These are phyloP conservation scores for Eurytoma adleriae DNA, from an alignment of 2,888 invertebrate genomes.

Conservation along the genomic window DNA sequence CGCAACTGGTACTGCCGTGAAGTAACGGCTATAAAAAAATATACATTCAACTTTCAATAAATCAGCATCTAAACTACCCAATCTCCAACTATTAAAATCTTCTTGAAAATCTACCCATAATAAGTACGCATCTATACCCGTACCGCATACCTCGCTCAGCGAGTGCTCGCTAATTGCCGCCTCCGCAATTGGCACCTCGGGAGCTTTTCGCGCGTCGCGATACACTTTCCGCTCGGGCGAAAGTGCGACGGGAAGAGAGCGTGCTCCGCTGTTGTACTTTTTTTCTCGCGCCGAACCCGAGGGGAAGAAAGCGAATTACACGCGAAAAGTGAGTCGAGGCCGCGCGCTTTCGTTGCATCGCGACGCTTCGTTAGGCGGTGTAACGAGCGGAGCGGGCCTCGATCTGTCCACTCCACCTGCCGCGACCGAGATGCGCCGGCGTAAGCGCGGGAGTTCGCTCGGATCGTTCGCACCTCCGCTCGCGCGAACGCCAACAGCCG, in stretches of 20 bases:
- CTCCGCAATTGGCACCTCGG: background rate
- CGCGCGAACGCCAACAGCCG: no score
- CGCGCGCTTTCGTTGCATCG: background rate
- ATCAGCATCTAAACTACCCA: background rate
- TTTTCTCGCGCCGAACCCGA: no score
- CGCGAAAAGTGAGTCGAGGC: slow-evolving; percentile 28
- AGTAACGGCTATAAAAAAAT: background rate
- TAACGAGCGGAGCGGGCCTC: background rate
- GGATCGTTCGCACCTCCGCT: no score
- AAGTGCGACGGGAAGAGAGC: no score
- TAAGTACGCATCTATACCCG: no score
- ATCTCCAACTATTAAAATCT: background rate
- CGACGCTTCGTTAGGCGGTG: slow-evolving; percentile 25
- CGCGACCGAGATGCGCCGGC: no score
- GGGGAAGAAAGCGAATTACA: background rate
- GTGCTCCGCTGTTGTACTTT: no score
- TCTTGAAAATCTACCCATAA: no score
- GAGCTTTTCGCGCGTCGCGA: background rate
- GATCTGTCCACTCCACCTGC: no score
- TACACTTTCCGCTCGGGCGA: background rate
- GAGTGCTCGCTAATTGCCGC: background rate
- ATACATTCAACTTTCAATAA: background rate
- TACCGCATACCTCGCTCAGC: background rate
- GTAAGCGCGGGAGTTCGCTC: no score
- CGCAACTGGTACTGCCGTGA: no score